Conservation (phyloP, 1,140 invertebrate species). For the Dryas iulia region DNA sequence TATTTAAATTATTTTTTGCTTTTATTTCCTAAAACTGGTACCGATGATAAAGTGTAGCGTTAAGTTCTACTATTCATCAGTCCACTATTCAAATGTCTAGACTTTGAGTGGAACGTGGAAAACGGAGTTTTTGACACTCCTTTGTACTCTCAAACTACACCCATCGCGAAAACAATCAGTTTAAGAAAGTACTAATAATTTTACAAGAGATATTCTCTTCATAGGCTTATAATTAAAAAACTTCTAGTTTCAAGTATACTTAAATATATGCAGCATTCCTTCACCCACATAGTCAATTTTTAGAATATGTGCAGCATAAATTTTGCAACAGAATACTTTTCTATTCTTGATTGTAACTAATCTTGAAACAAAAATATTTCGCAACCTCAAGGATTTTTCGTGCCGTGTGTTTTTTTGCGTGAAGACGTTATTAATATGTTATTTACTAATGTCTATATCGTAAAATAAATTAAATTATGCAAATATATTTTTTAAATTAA, state of each 20-base stretch:
- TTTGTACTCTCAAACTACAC: too few species aligned
- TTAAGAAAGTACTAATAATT: too few species aligned
- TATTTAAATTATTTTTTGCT: too few species aligned
- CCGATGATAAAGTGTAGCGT: too few species aligned
- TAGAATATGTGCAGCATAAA: constrained; percentile 6
- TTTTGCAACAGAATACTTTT: constrained; percentile 11
- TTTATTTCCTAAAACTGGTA: too few species aligned
- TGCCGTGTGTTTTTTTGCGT: background rate
- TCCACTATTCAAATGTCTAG: too few species aligned
- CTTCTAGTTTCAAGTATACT: background rate
- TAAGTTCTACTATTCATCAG: too few species aligned
- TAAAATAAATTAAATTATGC: background rate
- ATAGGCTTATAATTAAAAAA: too few species aligned
- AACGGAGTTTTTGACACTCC: too few species aligned
- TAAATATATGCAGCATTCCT: constrained; percentile 12
- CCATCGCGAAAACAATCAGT: too few species aligned
- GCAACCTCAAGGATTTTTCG: constrained; percentile 1
- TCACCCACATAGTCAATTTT: background rate
- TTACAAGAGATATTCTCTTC: too few species aligned
- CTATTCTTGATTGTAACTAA: constrained; percentile 5
- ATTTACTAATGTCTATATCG: background rate
- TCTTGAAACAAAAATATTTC: constrained; percentile 7
- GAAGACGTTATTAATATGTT: background rate
- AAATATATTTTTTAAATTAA: background rate
- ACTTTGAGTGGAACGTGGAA: too few species aligned